Percentiles rank a stretch among this genome's conserved stretches.
Conservation (phyloP, 2,888 invertebrate species). For the Eupelmus urozonus region DNA sequence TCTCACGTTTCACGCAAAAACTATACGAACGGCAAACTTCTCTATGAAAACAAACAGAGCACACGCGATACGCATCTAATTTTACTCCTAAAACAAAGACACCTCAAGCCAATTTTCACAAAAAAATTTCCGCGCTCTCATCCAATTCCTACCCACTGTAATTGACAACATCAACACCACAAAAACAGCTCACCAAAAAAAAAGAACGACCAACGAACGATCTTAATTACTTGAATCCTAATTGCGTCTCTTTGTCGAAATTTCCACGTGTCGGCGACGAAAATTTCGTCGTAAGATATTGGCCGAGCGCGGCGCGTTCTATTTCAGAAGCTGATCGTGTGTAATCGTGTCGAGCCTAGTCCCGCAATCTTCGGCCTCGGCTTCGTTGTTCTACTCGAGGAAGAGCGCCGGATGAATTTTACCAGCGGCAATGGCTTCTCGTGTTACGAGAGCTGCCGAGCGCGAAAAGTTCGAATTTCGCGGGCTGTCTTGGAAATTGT, state of each 20-base stretch:
- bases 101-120: background rate
- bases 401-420: too few species aligned
- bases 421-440: slow-evolving; percentile 29
- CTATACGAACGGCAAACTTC: background rate
- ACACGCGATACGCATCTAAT: slow-evolving; percentile 15
- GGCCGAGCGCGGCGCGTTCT: slow-evolving; percentile 14
- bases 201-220: too few species aligned
- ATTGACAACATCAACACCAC: too few species aligned
- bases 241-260: too few species aligned
- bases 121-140: too few species aligned
- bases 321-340: slow-evolving; percentile 15
- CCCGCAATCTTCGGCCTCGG: background rate
- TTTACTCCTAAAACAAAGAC: slow-evolving; percentile 28
- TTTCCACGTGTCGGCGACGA: too few species aligned
- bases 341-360: slow-evolving; percentile 17
- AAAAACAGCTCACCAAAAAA: too few species aligned
- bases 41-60: background rate
- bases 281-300: too few species aligned
- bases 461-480: slow-evolving; percentile 10
- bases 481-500: too few species aligned
- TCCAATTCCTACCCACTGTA: too few species aligned
- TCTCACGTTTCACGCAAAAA: background rate
- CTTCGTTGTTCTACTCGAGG: slow-evolving; percentile 13
- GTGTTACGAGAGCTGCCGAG: slow-evolving; percentile 21
- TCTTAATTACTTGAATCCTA: too few species aligned